These are phyloP conservation scores for Micromussa lordhowensis DNA, from an alignment of 92 coral and sea anemone species.

Conservation along the genomic window DNA sequence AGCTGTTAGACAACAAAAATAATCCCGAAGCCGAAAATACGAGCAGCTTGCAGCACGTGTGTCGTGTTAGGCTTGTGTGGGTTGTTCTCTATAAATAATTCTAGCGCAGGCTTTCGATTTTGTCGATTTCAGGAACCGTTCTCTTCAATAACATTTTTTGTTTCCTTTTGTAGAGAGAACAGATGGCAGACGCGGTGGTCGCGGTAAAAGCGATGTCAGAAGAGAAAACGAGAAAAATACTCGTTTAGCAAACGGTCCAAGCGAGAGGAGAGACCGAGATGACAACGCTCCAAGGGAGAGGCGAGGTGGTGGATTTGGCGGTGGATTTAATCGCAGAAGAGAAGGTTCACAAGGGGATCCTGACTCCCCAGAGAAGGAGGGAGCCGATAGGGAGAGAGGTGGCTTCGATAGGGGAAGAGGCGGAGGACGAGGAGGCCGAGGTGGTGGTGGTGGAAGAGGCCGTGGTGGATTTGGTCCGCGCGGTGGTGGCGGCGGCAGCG, in stretches of 20 bases:
- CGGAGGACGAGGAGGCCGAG: constrained; percentile 74
- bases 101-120: not conserved
- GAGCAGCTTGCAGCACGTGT: constrained; percentile 33
- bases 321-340: constrained; percentile 79
- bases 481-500: constrained; percentile 83
- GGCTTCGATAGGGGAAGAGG: constrained; percentile 76
- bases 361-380: constrained; percentile 84
- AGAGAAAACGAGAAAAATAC: constrained; percentile 97
- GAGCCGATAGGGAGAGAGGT: constrained; percentile 72
- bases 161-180: constrained; percentile 48
- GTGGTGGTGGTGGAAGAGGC: constrained; percentile 77
- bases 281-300: constrained; percentile 84
- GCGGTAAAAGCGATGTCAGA: constrained; percentile 84
- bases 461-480: constrained; percentile 82
- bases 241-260: constrained; percentile 86
- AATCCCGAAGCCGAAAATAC: not conserved
- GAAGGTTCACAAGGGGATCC: constrained; percentile 78
- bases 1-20: not conserved
- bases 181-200: constrained; percentile 74
- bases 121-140: constrained; percentile 3
- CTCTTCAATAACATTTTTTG: not conserved
- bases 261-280: constrained; percentile 76
- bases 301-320: constrained; percentile 83
- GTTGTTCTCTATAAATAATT: constrained; percentile 16
- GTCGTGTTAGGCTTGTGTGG: constrained; percentile 1